Evolutionary conservation across 2,888 invertebrate species (phyloP), one percentile per base, ranked within the genome.

Genomic region (Stenolophus ochropezus): DNA sequence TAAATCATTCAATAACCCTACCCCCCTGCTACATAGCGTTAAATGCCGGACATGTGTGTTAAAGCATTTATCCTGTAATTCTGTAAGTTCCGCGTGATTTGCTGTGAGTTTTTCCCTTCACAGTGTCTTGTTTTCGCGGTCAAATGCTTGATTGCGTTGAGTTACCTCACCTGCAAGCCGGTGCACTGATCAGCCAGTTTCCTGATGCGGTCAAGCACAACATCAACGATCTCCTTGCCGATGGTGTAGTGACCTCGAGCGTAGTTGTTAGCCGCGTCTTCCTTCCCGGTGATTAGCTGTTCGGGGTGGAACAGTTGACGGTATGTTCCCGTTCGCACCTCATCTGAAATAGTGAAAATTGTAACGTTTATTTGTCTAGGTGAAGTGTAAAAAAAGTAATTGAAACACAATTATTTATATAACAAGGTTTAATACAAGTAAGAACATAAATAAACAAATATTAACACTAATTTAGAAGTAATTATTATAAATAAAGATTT

Each of bases 181-280:
- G 96, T 95, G 88, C 97, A 97, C 88, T 96, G 95, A 89, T 97
- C 97, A 8, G 95, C 94, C 84, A 96, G 90, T 87, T 95, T 96
- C 84, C 97, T 91, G 84, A 97, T 91, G 82, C 96, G 91, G 89
- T 96, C 96, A 84, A 95, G 91, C 6, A 96, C 96, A 21, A 95
- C 91, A 85, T 96, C 96, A 56, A 97, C 96, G 85, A 97, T 95
- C 89, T 97, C 96, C 86, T 95, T 95, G 84, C 97, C 98, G 87
- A 97, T 95, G 85, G 97, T 97, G 91, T 97, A 97, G 90, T 97
- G 97, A n/a, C 97, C 97, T 61, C 97, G 92, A 0, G 97, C 97
- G 86, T 97, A 97, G 91, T 97, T 97, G 89, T 97, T 97, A 81
- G 97, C 97, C 0, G 97, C 97, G 87, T 97, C 97, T 88, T 97